phyloP scores from a whole-genome alignment of 1,140 invertebrate genomes.

The Orius insidiosus region DNA sequence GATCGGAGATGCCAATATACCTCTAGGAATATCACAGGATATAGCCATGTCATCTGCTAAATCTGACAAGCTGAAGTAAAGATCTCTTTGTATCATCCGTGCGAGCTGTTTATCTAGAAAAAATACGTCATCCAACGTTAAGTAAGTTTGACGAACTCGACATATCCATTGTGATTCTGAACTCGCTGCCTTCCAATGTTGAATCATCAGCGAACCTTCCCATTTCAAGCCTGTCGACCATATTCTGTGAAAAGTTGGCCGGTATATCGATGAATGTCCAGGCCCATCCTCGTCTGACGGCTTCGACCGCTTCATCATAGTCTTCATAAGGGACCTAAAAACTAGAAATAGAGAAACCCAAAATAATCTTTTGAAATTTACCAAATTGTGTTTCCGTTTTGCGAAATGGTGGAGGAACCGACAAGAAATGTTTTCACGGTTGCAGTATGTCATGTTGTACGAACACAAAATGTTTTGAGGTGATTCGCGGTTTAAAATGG shows the following conservation, averaged over 20 bases:
- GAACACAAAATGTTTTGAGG: too few species aligned
- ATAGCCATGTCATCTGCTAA: constrained; percentile 39
- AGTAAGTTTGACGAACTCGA: constrained; percentile 39
- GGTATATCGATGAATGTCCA: constrained; percentile 79
- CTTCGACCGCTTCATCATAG: constrained; percentile 44
- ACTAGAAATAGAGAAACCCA: constrained; percentile 1
- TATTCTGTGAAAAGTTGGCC: constrained; percentile 66
- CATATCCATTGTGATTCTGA: constrained; percentile 76
- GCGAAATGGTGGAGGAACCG: too few species aligned
- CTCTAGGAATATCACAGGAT: constrained; percentile 17
- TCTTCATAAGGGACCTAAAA: constrained; percentile 48
- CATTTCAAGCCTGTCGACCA: constrained; percentile 49
- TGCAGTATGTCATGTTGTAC: too few species aligned
- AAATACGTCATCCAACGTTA: constrained; percentile 2
- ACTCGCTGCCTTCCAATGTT: constrained; percentile 62
- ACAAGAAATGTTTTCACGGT: too few species aligned
- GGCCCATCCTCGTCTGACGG: constrained; percentile 52
- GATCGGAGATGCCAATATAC: constrained; percentile 18
- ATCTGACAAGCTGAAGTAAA: constrained; percentile 59
- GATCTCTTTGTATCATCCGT: constrained; percentile 58
- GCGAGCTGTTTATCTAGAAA: constrained; percentile 73
- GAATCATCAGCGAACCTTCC: constrained; percentile 51
- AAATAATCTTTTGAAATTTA: neutral
- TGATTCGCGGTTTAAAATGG: too few species aligned
- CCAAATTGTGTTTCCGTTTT: constrained; percentile 5